These are phyloP conservation scores for Keiferia lycopersicella DNA, from an alignment of 2,888 invertebrate species.

Conservation along the genomic window DNA sequence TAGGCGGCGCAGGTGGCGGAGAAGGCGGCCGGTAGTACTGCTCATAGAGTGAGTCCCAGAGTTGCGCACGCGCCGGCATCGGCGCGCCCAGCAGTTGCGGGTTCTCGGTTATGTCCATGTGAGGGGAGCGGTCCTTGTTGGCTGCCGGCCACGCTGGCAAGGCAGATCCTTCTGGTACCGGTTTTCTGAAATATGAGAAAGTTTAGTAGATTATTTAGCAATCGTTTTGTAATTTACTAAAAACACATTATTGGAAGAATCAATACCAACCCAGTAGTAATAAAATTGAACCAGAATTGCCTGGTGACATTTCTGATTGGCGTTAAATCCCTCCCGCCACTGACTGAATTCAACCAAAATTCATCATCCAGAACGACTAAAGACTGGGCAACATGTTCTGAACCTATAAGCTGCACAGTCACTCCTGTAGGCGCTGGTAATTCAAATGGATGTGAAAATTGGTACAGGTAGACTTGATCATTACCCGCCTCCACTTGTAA, in stretches of 20 bases:
- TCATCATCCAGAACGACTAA: slow-evolving; percentile 18
- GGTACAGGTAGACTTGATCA: slow-evolving; percentile 38
- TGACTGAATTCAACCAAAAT: no score
- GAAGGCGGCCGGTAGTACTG: slow-evolving; percentile 33
- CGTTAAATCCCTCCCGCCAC: no score
- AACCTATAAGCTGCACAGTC: slow-evolving; percentile 32
- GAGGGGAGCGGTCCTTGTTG: slow-evolving; percentile 25
- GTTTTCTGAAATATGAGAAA: no score
- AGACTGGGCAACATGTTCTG: slow-evolving; percentile 29
- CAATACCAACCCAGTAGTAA: slow-evolving; percentile 18
- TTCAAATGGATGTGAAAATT: slow-evolving; percentile 35
- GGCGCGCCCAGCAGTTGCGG: slow-evolving; percentile 23
- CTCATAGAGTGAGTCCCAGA: slow-evolving; percentile 37
- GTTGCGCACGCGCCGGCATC: slow-evolving; percentile 27
- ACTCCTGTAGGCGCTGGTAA: slow-evolving; percentile 30
- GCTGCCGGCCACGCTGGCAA: slow-evolving; percentile 30
- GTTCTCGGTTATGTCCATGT: slow-evolving; percentile 32
- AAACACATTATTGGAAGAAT: no score
- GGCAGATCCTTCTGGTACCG: no score
- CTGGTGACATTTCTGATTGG: not conserved
- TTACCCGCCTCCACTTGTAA: slow-evolving; percentile 39
- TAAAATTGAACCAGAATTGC: slow-evolving; percentile 21
- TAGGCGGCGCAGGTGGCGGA: slow-evolving; percentile 25
- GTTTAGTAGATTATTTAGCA: no score
- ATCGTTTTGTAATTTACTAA: no score